These are phyloP conservation scores for Cotesia glomerata DNA, from an alignment of 1,140 invertebrate species.

Conservation along the genomic window DNA sequence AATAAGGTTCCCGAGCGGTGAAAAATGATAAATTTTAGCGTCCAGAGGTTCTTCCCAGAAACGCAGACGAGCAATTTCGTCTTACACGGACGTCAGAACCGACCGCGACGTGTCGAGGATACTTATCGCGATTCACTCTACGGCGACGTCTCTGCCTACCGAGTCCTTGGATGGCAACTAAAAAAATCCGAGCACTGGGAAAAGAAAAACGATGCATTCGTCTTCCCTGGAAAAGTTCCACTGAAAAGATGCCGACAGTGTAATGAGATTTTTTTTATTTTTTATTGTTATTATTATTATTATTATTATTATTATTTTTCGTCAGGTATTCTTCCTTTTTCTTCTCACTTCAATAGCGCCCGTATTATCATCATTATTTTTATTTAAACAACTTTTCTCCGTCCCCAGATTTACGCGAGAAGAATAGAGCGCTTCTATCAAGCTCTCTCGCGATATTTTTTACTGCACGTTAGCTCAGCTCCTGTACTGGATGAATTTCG, in stretches of 20 bases:
- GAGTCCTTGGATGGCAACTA: not conserved
- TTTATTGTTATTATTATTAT: not conserved
- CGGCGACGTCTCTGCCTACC: constrained; percentile 6
- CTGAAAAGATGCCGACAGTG: constrained; percentile 10
- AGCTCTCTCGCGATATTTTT: not conserved
- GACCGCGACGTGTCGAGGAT: constrained; percentile 27
- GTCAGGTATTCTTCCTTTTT: not conserved
- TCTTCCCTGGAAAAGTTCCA: not conserved
- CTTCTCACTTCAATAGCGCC: constrained; percentile 5
- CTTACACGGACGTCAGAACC: constrained; percentile 2
- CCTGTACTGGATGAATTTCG: too few relatives aligned
- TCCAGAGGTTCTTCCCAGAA: not conserved
- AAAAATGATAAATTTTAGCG: constrained; percentile 9
- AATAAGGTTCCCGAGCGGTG: not conserved
- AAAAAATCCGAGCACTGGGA: not conserved
- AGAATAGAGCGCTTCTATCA: too few relatives aligned
- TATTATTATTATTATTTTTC: not conserved
- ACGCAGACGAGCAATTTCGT: constrained; percentile 15
- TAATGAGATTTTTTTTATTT: constrained; percentile 16
- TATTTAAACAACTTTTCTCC: not conserved
- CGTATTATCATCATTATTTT: not conserved
- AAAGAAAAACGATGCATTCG: constrained; percentile 20
- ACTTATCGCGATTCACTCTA: constrained; percentile 23
- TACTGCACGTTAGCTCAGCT: too few relatives aligned
- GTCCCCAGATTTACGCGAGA: too few relatives aligned